Base-by-base conservation (phyloP, 2,888 invertebrate genomes). In the Mylabris sibirica region DNA sequence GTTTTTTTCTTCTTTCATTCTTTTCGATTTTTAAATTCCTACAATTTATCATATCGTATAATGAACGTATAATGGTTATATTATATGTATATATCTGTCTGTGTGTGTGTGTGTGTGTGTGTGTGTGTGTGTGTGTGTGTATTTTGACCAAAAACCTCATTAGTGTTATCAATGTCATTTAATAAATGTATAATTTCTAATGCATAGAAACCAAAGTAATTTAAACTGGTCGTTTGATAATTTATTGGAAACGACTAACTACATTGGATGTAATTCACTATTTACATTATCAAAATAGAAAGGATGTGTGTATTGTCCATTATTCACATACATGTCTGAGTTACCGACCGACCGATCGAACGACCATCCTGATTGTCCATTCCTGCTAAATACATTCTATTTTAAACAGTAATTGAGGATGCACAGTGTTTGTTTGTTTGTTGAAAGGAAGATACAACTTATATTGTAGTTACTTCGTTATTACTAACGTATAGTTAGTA, bases 221-320 rank as follows among this genome's bases (percentile, higher is more conserved):
- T 60, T 60, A 60, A 35, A 60, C 34, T 60, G 35, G 35, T 35
- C 20, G 11, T 30, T 34, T 38, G n/a, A 12, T 38, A 60, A 60
- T 60, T 60, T 60, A 60, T 60, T 60, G 60, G 30, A 35, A 60
- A 60, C 5, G 5, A 30, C 30, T 30, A 30, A 4, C 35, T 26
- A 22, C 1, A 60, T 60, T 12, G 35, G 22, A 17, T 60, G 35
- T 26, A 35, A 38, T 35, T 60, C 26, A 22, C 14, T 22, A 30
- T 60, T 60, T 60, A 60, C 60, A 26, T 34, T 35, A 60, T 35
- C 34, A 60, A 60, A 60, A 34, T 38, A 35, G 35, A 35, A 60
- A 34, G 60, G 60, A 60, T 60, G 17, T 49, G 17, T 49, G 49
- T 20, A 5, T 20, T 49, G 20, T 49, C 11, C 20, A 49, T 49